Conservation (phyloP, 2,888 invertebrate species). For the Drosophila hamatofila region DNA sequence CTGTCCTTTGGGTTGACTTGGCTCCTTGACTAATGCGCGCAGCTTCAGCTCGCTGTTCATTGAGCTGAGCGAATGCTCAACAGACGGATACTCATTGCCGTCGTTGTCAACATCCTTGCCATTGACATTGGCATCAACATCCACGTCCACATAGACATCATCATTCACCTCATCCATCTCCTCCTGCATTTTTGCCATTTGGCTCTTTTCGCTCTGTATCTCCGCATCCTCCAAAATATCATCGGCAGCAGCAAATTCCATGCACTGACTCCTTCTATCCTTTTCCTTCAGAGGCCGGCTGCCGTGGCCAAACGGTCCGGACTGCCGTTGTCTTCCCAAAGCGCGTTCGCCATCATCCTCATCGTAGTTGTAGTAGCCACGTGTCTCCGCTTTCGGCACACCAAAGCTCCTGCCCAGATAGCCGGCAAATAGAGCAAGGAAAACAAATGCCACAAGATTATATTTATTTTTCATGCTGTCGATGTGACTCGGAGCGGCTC, state of each 20-base stretch:
- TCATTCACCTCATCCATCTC: neutral
- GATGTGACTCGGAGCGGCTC: neutral
- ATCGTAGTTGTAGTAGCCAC: slow-evolving; percentile 12
- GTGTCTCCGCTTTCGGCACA: neutral
- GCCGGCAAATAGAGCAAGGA: neutral
- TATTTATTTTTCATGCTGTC: slow-evolving; percentile 8
- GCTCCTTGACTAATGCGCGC: neutral
- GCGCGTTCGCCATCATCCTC: neutral
- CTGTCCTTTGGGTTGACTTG: neutral
- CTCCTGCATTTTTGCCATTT: neutral
- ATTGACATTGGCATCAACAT: neutral
- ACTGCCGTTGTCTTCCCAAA: neutral
- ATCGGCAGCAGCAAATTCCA: neutral
- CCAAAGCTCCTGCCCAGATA: neutral
- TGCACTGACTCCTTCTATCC: neutral
- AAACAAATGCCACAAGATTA: slow-evolving; percentile 1
- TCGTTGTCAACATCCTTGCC: neutral
- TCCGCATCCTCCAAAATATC: neutral
- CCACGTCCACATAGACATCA: neutral
- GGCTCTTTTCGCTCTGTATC: neutral
- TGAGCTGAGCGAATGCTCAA: neutral
- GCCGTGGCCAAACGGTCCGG: neutral
- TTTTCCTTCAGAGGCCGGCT: neutral
- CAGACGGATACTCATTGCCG: neutral
- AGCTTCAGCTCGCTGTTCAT: neutral